A percentile compares a stretch with the other conserved stretches of the same genome.
Evolutionary conservation across 2,888 invertebrate species (phyloP).

Genomic region (Ichneumoninae sp.): DNA sequence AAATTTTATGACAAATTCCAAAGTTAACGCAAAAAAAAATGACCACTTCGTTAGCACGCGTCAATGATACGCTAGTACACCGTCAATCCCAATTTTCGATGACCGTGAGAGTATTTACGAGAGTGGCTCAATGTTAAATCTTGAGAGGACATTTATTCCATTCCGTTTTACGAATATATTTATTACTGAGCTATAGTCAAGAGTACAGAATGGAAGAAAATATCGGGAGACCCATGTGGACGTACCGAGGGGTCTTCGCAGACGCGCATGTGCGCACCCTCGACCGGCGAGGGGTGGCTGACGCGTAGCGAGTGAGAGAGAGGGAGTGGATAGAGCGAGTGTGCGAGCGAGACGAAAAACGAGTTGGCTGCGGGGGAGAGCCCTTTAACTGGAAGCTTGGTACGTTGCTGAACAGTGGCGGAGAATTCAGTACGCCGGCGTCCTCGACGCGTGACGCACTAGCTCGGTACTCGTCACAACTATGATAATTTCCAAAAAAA

Average conservation of each 20-base stretch:
- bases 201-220: constrained; percentile 5
- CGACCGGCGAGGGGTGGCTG: constrained; percentile 52
- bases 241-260: constrained; percentile 7
- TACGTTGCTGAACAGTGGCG: constrained; percentile 28
- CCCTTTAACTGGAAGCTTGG: constrained; percentile 63
- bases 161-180: constrained; percentile 25
- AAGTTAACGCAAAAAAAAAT: neutral
- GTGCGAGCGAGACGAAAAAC: constrained; percentile 31
- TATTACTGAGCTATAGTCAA: constrained; percentile 13
- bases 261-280: constrained; percentile 46
- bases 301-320: constrained; percentile 42
- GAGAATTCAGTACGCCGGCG: constrained; percentile 70
- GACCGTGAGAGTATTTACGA: too few species aligned
- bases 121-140: too few species aligned
- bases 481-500: constrained; percentile 7
- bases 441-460: constrained; percentile 71
- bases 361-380: constrained; percentile 39
- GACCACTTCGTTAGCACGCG: neutral
- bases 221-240: constrained; percentile 54
- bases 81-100: neutral
- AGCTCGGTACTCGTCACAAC: neutral
- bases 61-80: constrained; percentile 13
- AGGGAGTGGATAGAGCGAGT: neutral
- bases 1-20: constrained; percentile 14
- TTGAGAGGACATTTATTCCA: neutral